Percentiles rank a stretch among this genome's conserved stretches.
Conservation (phyloP, 2,113 vertebrate genomes). For the Xiphias gladius region DNA sequence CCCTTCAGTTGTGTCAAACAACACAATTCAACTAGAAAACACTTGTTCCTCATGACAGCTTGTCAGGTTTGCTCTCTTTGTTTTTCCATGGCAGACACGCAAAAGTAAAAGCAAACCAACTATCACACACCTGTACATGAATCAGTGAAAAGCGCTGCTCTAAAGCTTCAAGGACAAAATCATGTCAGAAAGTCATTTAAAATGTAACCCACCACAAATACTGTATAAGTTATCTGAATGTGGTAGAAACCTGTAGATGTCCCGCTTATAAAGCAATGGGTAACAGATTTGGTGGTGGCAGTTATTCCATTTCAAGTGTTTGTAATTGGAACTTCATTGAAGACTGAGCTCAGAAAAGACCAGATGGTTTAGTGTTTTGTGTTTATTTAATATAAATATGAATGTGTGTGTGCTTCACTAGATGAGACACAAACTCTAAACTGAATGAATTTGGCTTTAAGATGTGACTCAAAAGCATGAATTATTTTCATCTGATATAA, state of each 20-base stretch:
- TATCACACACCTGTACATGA: slow-evolving; percentile 76
- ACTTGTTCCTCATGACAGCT: slow-evolving; percentile 57
- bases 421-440: slow-evolving; percentile 61
- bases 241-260: slow-evolving; percentile 27
- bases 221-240: slow-evolving; percentile 28
- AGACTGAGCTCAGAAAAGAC: slow-evolving; percentile 61
- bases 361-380: slow-evolving; percentile 55
- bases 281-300: slow-evolving; percentile 22
- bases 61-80: slow-evolving; percentile 49
- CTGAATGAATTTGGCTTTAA: slow-evolving; percentile 47
- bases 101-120: slow-evolving; percentile 74
- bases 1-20: slow-evolving; percentile 61
- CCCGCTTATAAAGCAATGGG: neutral
- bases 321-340: slow-evolving; percentile 1
- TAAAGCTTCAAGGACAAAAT: slow-evolving; percentile 52
- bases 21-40: slow-evolving; percentile 65
- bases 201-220: slow-evolving; percentile 49
- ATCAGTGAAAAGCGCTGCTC: slow-evolving; percentile 62
- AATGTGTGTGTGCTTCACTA: slow-evolving; percentile 55
- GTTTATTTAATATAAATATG: slow-evolving; percentile 67
- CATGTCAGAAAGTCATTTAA: slow-evolving; percentile 49
- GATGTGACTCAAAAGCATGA: slow-evolving; percentile 39
- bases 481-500: slow-evolving; percentile 33
- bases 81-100: slow-evolving; percentile 69
- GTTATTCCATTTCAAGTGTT: slow-evolving; percentile 37